Percentiles rank a stretch among this genome's conserved stretches.
Conservation (phyloP, 2,888 invertebrate genomes). For the Neoscelio sp. region DNA sequence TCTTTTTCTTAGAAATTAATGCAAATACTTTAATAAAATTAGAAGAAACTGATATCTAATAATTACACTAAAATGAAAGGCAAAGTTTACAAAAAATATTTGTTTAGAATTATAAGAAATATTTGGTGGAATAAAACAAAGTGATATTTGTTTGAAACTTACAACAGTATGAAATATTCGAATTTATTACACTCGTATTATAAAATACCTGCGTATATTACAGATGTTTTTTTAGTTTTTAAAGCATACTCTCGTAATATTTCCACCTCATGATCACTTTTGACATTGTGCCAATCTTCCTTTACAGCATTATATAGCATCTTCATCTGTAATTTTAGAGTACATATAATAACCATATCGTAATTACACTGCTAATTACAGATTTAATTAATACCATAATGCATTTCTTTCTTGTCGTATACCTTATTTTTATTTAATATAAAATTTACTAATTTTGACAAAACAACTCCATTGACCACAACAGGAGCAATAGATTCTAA, state of each 20-base stretch:
- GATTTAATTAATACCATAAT: not conserved
- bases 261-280: constrained; percentile 14
- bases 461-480: constrained; percentile 42
- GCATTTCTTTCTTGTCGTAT: not conserved
- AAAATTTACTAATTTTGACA: constrained; percentile 52
- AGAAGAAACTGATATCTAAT: no score
- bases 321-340: constrained; percentile 24
- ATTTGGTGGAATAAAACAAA: no score
- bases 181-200: no score
- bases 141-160: no score
- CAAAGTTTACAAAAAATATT: no score
- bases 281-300: constrained; percentile 30
- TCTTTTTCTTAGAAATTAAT: no score
- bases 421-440: constrained; percentile 42
- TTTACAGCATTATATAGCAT: constrained; percentile 30
- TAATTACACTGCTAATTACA: not conserved
- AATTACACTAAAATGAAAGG: no score
- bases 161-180: no score
- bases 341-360: not conserved
- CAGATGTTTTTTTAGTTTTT: constrained; percentile 17
- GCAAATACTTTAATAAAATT: no score
- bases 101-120: no score
- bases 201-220: constrained; percentile 42
- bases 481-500: constrained; percentile 53
- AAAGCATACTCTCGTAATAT: constrained; percentile 26